Base-by-base conservation (phyloP, 64 coral and sea anemone species). In the Astreopora myriophthalma region DNA sequence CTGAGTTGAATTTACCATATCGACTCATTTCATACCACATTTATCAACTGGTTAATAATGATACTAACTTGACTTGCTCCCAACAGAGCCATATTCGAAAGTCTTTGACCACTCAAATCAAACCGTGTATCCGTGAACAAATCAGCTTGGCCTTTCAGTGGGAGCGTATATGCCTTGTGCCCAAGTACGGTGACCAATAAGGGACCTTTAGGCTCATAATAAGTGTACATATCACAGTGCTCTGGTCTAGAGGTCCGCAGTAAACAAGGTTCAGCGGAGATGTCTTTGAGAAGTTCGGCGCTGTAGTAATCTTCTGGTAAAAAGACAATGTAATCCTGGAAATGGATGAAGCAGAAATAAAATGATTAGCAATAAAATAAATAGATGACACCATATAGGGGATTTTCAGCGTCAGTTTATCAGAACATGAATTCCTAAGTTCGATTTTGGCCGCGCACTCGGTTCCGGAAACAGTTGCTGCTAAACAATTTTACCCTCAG, bases 301-400 rank as follows among this genome's bases (percentile, higher is more conserved):
- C 66, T 86, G 90, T 92, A 92, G 27, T 92, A 92, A 55, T 75
- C 70, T 36, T 92, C 69, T 46, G 90, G 90, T 46, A 92, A 30
- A 66, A 92, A 84, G 7, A 75, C 80, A 19, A 86, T 73, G 79
- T 92, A 92, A 55, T 92, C 90, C 90, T 92, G 82, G 2, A 14
- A 26, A 85, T 10, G 16, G 14, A n/a, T 13, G 19, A 37, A 8
- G 6, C 20, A 66, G 1, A 65, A 17, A 37, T 3, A 16, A 8
- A 38, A 35, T 33, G 7, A 64, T 64, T 64, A 24, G 23, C 22
- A 58, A 14, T 17, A 46, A 48, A 46, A 6, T 0, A 75, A 44
- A 19, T 12, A 35, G 25, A 34, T 71, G 9, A 44, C 40, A n/a
- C n/a, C n/a, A n/a, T n/a, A n/a, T n/a, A n/a, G n/a, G n/a, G n/a